phyloP scores from a whole-genome alignment of 30 jellyfish, hydroid and myxozoan genomes.

The Aurelia sp. region DNA sequence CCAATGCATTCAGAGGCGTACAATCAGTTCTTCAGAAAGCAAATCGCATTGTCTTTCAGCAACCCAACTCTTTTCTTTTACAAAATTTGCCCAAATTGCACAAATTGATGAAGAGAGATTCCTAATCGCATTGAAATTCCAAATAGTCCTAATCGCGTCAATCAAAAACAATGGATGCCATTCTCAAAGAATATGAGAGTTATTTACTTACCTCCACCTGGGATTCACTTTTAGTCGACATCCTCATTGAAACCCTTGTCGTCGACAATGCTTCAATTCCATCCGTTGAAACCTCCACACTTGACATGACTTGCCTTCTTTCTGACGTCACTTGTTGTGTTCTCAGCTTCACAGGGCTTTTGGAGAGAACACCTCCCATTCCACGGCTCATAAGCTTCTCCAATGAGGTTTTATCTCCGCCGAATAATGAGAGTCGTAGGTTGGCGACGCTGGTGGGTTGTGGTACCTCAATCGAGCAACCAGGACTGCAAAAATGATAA shows the following conservation, averaged over 20 bases:
- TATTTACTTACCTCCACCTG: slow-evolving; percentile 34
- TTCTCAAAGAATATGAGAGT: neutral
- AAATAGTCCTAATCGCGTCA: too few relatives aligned
- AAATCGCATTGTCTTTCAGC: too few relatives aligned
- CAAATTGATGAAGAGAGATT: too few relatives aligned
- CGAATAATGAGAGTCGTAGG: slow-evolving; percentile 50
- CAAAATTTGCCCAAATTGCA: too few relatives aligned
- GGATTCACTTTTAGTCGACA: slow-evolving; percentile 59
- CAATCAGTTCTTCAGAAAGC: too few relatives aligned
- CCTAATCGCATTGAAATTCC: too few relatives aligned
- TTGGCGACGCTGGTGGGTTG: slow-evolving; percentile 38
- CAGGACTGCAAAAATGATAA: slow-evolving; percentile 9
- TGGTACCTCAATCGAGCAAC: slow-evolving; percentile 6
- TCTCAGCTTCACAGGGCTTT: slow-evolving; percentile 34
- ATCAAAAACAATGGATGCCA: too few relatives aligned
- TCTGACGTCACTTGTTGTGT: slow-evolving; percentile 32
- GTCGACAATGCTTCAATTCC: slow-evolving; percentile 33
- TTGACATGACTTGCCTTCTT: slow-evolving; percentile 57
- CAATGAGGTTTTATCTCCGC: slow-evolving; percentile 27
- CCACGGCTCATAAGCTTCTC: slow-evolving; percentile 36
- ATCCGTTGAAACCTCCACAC: slow-evolving; percentile 27
- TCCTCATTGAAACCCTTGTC: slow-evolving; percentile 21
- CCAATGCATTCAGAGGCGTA: too few relatives aligned
- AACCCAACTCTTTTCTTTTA: too few relatives aligned
- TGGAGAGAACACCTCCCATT: slow-evolving; percentile 52